These are phyloP conservation scores for Carterocephalus palaemon DNA, from an alignment of 2,888 invertebrate genomes.

Conservation along the genomic window DNA sequence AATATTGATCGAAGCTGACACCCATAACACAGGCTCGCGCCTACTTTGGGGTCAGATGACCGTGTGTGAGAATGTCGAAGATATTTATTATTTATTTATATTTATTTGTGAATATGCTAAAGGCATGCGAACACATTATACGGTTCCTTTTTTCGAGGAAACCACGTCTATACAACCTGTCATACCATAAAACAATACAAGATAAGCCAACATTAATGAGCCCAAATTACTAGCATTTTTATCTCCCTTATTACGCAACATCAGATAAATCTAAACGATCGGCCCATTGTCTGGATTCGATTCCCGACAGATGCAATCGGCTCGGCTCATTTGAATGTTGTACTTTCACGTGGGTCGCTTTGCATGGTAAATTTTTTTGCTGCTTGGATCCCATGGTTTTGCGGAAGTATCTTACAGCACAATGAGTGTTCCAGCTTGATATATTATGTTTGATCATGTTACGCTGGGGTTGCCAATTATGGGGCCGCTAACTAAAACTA, in stretches of 20 bases:
- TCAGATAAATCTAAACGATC: conserved; percentile 13
- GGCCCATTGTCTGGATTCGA: conserved; percentile 22
- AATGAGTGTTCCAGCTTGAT: conserved; percentile 1
- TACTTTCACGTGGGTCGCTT: conserved; percentile 8
- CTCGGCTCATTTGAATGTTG: conserved; percentile 16
- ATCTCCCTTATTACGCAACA: conserved; percentile 8
- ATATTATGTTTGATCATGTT: not conserved
- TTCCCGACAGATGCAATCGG: conserved; percentile 21
- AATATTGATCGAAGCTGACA: too few species aligned
- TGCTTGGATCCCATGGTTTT: conserved; percentile 2
- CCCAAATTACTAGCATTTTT: not conserved
- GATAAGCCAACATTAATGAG: not conserved
- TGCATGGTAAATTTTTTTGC: not conserved
- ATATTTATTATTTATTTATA: too few species aligned
- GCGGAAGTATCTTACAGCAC: not conserved
- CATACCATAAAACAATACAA: too few species aligned
- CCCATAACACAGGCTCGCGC: too few species aligned
- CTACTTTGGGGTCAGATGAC: too few species aligned
- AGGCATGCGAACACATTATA: not conserved
- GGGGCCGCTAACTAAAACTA: too few species aligned
- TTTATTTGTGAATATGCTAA: not conserved
- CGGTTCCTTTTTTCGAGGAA: not conserved
- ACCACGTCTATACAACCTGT: too few species aligned
- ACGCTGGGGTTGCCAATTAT: too few species aligned
- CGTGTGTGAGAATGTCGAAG: too few species aligned